Evolutionary conservation across 2,888 invertebrate genomes (phyloP), one percentile per base, ranked within the genome.

Genomic region (Syrphus vitripennis): DNA sequence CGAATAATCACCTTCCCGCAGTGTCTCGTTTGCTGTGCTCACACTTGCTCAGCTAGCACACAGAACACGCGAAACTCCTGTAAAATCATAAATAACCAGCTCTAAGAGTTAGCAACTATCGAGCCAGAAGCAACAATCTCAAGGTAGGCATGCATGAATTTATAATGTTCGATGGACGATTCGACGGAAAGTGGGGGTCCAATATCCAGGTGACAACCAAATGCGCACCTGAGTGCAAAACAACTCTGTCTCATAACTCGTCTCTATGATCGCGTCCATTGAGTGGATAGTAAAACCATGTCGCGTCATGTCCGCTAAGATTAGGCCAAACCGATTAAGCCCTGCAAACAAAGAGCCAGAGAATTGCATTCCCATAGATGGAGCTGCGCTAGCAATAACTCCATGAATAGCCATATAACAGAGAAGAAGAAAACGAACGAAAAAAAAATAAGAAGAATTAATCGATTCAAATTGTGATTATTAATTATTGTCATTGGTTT

Each of bases 401-500:
- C 53, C 50, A 26, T 75, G 53, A 24, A 29, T 40, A 16, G 55
- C 65, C 42, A 63, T 9, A 26, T 4, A 57, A 7, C n/a, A 65
- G 10, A 42, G 24, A 31, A 31, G n/a, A n/a, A n/a, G n/a, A n/a
- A n/a, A n/a, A n/a, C n/a, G n/a, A n/a, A n/a, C n/a, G 16, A 42
- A 29, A 10, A 42, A 31, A 26, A 61, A 77, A 45, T n/a, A n/a
- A n/a, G 29, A 69, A 55, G 26, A 70, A 31, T 72, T 80, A 84
- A 81, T 84, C 76, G 84, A 76, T 72, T 81, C 84, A 76, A 84
- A 84, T 84, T 81, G 84, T 61, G 81, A 84, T 84, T 84, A 84
- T 84, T 84, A 84, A 84, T 84, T 84, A 84, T 80, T 80, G 84
- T 84, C 84, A 77, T 81, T 65, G 70, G 70, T 59, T 71, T 40